Evolutionary conservation across 2,888 invertebrate genomes (phyloP).

Genomic region (Boloria euphrosyne): DNA sequence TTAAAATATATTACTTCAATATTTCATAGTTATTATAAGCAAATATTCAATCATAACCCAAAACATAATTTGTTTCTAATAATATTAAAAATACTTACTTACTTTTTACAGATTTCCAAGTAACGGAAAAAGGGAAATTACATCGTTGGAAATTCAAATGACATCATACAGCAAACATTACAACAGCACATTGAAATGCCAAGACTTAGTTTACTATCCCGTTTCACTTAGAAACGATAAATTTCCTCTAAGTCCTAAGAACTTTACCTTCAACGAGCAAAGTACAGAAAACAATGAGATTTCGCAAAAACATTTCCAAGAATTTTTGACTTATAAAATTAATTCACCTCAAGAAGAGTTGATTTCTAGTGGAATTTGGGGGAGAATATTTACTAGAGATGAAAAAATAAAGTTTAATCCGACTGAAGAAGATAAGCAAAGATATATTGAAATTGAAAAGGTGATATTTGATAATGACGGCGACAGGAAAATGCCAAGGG

Average conservation of each 20-base stretch:
- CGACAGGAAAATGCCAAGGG: constrained; percentile 14
- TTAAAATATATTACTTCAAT: no score
- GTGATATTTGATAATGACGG: constrained; percentile 48
- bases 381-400: constrained; percentile 74
- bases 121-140: constrained; percentile 65
- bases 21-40: no score
- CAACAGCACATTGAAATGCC: constrained; percentile 60
- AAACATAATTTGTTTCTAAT: no score
- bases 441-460: constrained; percentile 56
- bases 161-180: constrained; percentile 59
- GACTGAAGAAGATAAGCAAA: constrained; percentile 53
- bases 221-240: constrained; percentile 73
- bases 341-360: constrained; percentile 65
- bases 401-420: constrained; percentile 55
- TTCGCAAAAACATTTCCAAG: constrained; percentile 38
- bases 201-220: constrained; percentile 75
- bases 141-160: constrained; percentile 72
- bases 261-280: constrained; percentile 53
- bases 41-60: neutral
- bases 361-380: constrained; percentile 74
- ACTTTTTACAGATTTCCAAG: constrained; percentile 64
- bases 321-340: constrained; percentile 53
- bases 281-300: constrained; percentile 19
- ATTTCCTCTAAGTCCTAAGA: constrained; percentile 66
- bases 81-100: neutral